Evolutionary conservation across 1,140 invertebrate genomes (phyloP).

Genomic region (Ceratina australensis): DNA sequence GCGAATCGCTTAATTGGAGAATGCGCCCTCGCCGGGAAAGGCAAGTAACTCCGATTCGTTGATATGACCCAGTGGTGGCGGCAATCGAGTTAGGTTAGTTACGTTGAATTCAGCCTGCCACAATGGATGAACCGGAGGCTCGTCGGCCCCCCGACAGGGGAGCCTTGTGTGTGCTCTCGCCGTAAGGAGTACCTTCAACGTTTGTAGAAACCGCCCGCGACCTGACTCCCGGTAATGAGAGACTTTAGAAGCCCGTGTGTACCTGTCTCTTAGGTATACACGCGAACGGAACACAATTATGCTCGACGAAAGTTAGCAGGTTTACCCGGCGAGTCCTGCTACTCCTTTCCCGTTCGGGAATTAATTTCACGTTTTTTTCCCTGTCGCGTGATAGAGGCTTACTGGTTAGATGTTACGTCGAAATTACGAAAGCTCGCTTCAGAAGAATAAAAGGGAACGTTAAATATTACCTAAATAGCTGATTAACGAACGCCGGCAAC

Average conservation of each 20-base stretch:
- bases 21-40: slow-evolving; percentile 56
- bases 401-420: too few species aligned
- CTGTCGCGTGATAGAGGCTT: too few species aligned
- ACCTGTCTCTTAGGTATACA: not conserved
- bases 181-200: slow-evolving; percentile 32
- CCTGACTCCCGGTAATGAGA: slow-evolving; percentile 32
- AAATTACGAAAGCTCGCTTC: too few species aligned
- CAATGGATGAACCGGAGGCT: slow-evolving; percentile 41
- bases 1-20: slow-evolving; percentile 57
- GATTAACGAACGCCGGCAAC: slow-evolving; percentile 9
- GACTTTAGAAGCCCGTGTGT: slow-evolving; percentile 9
- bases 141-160: slow-evolving; percentile 9
- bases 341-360: too few species aligned
- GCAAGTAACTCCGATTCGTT: slow-evolving; percentile 71
- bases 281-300: slow-evolving; percentile 25
- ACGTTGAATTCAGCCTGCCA: slow-evolving; percentile 66
- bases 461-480: slow-evolving; percentile 34
- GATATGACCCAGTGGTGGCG: slow-evolving; percentile 68
- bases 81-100: slow-evolving; percentile 75
- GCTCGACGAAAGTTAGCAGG: slow-evolving; percentile 10
- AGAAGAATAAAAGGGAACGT: not conserved
- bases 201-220: slow-evolving; percentile 3
- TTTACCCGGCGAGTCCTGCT: slow-evolving; percentile 14
- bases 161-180: not conserved
- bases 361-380: too few species aligned